Conservation (phyloP, 2,113 vertebrate species). For the Labeo rohita region DNA sequence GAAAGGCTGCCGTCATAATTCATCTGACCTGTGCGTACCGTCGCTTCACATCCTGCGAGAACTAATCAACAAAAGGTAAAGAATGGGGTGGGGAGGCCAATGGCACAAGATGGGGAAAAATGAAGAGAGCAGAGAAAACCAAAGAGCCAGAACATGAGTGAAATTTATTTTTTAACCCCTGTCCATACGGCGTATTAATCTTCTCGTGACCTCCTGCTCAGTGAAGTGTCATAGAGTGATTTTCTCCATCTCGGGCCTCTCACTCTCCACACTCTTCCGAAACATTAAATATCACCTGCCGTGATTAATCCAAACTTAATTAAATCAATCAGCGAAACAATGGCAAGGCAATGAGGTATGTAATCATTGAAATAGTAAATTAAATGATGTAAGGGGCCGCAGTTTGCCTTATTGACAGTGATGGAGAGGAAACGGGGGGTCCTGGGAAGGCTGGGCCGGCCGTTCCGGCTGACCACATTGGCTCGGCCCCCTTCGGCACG, state of each 20-base stretch:
- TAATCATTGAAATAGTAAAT: slow-evolving; percentile 99
- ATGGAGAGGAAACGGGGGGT: slow-evolving; percentile 83
- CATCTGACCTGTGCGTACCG: slow-evolving; percentile 49
- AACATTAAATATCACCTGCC: slow-evolving; percentile 97
- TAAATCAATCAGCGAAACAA: slow-evolving; percentile 99
- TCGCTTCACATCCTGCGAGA: slow-evolving; percentile 53
- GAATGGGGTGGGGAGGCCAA: slow-evolving; percentile 52
- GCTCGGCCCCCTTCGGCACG: slow-evolving; percentile 54
- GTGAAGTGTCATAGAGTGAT: slow-evolving; percentile 84
- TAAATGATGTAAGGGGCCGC: slow-evolving; percentile 85
- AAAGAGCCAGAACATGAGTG: slow-evolving; percentile 67
- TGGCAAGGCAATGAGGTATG: slow-evolving; percentile 98
- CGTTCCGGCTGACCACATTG: slow-evolving; percentile 59
- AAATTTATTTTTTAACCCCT: slow-evolving; percentile 78
- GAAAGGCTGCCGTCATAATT: slow-evolving; percentile 61
- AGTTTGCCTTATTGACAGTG: slow-evolving; percentile 93
- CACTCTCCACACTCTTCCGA: slow-evolving; percentile 69
- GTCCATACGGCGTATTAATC: slow-evolving; percentile 88
- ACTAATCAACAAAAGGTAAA: slow-evolving; percentile 64
- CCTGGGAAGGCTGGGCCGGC: slow-evolving; percentile 59
- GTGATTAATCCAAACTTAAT: slow-evolving; percentile 99
- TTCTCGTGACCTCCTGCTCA: slow-evolving; percentile 85
- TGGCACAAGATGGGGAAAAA: slow-evolving; percentile 65
- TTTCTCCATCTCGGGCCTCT: slow-evolving; percentile 65
- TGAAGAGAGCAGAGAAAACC: slow-evolving; percentile 65